Evolutionary conservation across 64 coral and sea anemone genomes (phyloP).

Genomic region (Trachythela sp.): DNA sequence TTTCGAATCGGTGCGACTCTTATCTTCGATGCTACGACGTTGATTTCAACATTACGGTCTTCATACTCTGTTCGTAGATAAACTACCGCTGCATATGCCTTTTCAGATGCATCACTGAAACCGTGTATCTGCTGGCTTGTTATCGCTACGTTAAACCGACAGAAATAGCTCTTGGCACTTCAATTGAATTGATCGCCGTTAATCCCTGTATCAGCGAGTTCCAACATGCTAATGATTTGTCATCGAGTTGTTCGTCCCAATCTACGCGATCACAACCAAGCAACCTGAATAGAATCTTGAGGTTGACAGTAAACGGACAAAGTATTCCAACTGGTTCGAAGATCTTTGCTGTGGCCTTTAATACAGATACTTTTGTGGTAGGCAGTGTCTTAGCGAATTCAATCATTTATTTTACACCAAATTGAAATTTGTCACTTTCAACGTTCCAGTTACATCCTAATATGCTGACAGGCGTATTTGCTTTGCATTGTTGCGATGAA

Average conservation of each 20-base stretch:
- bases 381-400: background rate
- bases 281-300: background rate
- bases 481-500: too few species aligned
- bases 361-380: background rate
- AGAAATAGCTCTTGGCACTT: slow-evolving; percentile 33
- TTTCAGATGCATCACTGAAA: slow-evolving; percentile 6
- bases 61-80: slow-evolving; percentile 12
- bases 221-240: background rate
- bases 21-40: too few species aligned
- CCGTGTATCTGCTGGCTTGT: background rate
- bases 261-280: background rate
- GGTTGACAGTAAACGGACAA: background rate
- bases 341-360: background rate
- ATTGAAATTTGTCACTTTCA: background rate
- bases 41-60: too few species aligned
- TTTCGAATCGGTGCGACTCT: too few species aligned
- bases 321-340: slow-evolving; percentile 19
- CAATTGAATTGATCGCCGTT: background rate
- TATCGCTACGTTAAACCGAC: background rate
- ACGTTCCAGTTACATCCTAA: background rate
- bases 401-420: background rate
- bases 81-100: slow-evolving; percentile 23
- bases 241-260: slow-evolving; percentile 5
- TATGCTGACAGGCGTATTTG: too few species aligned
- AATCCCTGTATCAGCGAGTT: background rate